Conservation (phyloP, 2,113 vertebrate genomes). For the Spea bombifrons region DNA sequence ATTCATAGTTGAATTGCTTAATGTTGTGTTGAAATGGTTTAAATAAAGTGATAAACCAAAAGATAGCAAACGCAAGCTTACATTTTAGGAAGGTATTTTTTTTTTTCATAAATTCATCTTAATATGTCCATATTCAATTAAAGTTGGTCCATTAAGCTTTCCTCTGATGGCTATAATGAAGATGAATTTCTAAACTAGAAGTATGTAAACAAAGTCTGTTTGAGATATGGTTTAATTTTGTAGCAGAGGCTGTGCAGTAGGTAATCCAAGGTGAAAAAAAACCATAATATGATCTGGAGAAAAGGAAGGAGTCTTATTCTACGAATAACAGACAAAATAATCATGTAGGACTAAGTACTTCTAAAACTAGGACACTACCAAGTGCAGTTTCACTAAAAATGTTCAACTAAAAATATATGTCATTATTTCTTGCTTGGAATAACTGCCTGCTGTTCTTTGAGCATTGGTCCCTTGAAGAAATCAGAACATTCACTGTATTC, state of each 20-base stretch:
- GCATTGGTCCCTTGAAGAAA: no score
- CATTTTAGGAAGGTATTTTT: neutral
- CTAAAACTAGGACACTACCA: neutral
- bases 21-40: neutral
- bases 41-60: neutral
- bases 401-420: no score
- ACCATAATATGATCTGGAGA: neutral
- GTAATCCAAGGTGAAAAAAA: neutral
- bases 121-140: slow-evolving; percentile 9
- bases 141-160: neutral
- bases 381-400: no score
- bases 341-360: neutral
- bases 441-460: no score
- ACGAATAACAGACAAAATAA: neutral
- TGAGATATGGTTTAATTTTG: slow-evolving; percentile 5
- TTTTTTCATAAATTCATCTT: neutral
- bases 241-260: neutral
- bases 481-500: no score
- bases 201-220: slow-evolving; percentile 22
- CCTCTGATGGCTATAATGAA: slow-evolving; percentile 24
- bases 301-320: neutral
- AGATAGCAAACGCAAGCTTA: neutral
- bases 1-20: neutral
- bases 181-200: slow-evolving; percentile 1
- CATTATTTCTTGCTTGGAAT: no score